phyloP scores from a whole-genome alignment of 2,888 invertebrate genomes.

The Sepioteuthis lessoniana region DNA sequence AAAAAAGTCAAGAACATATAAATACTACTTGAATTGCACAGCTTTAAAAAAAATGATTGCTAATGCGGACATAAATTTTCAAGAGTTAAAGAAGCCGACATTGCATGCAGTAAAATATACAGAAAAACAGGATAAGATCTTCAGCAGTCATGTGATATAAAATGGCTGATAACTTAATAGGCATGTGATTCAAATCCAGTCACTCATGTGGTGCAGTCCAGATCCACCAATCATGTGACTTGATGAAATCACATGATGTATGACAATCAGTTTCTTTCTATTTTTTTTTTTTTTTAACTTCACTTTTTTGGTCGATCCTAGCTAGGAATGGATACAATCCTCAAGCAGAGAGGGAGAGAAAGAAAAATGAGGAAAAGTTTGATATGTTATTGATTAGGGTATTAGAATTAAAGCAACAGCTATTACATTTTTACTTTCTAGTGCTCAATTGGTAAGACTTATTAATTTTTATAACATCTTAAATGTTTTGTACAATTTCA shows the following conservation, averaged over 20 bases:
- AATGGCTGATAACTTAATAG: background rate
- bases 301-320: too few relatives aligned
- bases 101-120: background rate
- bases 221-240: background rate
- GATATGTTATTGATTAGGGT: background rate
- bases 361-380: background rate
- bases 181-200: background rate
- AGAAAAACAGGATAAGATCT: background rate
- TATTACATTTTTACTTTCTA: background rate
- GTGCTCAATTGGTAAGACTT: background rate
- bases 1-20: background rate
- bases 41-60: background rate
- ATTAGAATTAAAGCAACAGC: background rate
- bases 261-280: background rate
- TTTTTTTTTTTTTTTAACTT: background rate
- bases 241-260: background rate
- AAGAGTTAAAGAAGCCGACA: background rate
- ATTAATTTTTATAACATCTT: background rate
- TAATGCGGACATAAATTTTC: background rate
- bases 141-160: background rate
- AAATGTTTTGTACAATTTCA: too few relatives aligned
- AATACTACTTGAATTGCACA: background rate
- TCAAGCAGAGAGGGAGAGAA: too few relatives aligned
- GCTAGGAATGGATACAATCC: too few relatives aligned
- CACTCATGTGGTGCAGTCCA: constrained; percentile 1